Conservation (phyloP, 2,888 invertebrate species). For the Dromius quadrimaculatus region DNA sequence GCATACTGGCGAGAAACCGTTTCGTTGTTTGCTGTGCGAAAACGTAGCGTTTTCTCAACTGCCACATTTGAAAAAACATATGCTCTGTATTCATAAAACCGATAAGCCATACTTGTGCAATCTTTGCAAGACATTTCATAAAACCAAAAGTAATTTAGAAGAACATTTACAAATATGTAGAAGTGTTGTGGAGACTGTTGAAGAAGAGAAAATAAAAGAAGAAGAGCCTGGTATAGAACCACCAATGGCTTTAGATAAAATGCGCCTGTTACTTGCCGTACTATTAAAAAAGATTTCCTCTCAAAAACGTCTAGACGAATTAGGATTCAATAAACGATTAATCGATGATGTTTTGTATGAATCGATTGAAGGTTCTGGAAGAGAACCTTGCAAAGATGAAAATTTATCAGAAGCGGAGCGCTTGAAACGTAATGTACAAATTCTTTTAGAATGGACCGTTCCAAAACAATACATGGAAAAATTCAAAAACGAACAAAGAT, state of each 20-base stretch:
- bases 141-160: constrained; percentile 80
- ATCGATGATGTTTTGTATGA: constrained; percentile 86
- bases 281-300: constrained; percentile 86
- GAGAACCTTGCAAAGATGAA: constrained; percentile 73
- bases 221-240: constrained; percentile 63
- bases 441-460: constrained; percentile 84
- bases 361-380: constrained; percentile 81
- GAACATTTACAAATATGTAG: constrained; percentile 72
- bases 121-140: constrained; percentile 80
- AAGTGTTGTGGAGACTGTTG: constrained; percentile 57
- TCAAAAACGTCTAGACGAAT: constrained; percentile 80
- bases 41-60: constrained; percentile 83
- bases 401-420: constrained; percentile 73
- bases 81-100: constrained; percentile 86
- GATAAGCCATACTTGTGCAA: constrained; percentile 82
- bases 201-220: constrained; percentile 58
- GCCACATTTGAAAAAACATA: constrained; percentile 89
- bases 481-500: constrained; percentile 79
- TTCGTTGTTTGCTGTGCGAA: constrained; percentile 77
- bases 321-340: constrained; percentile 80
- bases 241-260: constrained; percentile 77
- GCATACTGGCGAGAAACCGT: constrained; percentile 89
- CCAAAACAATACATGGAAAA: constrained; percentile 82
- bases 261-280: constrained; percentile 84
- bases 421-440: constrained; percentile 80